Evolutionary conservation across 2,888 invertebrate genomes (phyloP), one percentile per base, ranked within the genome.

Genomic region (Vanessa cardui): DNA sequence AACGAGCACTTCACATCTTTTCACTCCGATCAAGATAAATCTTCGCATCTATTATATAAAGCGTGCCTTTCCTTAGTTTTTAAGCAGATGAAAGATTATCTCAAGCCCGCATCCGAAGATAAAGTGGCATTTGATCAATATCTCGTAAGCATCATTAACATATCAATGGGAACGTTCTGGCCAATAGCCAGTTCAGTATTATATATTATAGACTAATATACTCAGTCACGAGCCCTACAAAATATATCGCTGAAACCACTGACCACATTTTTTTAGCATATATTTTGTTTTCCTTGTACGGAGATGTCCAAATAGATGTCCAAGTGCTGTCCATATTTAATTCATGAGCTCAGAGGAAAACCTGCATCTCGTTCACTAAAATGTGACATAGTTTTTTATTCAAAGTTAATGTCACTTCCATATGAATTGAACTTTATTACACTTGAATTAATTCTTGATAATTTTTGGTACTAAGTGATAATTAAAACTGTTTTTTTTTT

Each of bases 91-190:
- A 63, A 69, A 72, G 76, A 72, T 76, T 70, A 72, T 71, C 71
- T 59, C 50, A 50, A 71, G 74, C 58, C 73, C 65, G 72, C 64
- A 64, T 56, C 67, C 69, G 64, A 68, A 71, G 56, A 65, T 70
- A 71, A 68, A 68, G 69, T 72, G 67, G 63, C 68, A 54, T 54
- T 54, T 61, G 70, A 74, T 74, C 74, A 69, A 74, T 76, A 73
- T 73, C 74, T 68, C 64, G 62, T 70, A 71, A 77, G 75, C 70
- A 70, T 71, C 76, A 73, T 77, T 77, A 76, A 70, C 75, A 77
- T 77, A 77, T 74, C 75, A 73, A 74, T 71, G 69, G 76, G 73
- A 68, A 67, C 71, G 69, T 68, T 73, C 72, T 78, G 78, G 78
- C 78, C 44, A 59, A 60, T 66, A 61, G 76, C 78, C 78, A 78